Conservation (phyloP, 2,888 invertebrate species). For the Ophion obscuratus region DNA sequence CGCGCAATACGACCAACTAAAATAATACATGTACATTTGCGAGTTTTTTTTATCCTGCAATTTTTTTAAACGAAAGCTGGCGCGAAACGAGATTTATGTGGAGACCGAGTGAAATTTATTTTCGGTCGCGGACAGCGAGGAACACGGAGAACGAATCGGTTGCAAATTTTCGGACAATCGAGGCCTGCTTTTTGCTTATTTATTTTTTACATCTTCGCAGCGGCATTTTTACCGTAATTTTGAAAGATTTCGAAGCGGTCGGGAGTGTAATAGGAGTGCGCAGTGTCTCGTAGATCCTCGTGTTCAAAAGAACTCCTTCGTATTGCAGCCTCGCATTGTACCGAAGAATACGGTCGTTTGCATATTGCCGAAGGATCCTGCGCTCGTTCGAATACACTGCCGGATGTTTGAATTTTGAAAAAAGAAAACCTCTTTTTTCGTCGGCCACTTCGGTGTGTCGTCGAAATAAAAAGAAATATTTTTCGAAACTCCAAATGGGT, state of each 20-base stretch:
- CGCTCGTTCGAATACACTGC: slow-evolving; percentile 15
- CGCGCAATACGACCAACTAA: slow-evolving; percentile 3
- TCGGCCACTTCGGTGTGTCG: neutral
- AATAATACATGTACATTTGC: slow-evolving; percentile 40
- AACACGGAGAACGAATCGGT: slow-evolving; percentile 26
- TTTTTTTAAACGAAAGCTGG: neutral
- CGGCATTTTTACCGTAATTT: slow-evolving; percentile 15
- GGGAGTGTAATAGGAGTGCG: neutral
- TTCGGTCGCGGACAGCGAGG: neutral
- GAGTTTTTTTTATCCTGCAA: neutral
- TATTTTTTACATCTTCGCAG: too few relatives aligned
- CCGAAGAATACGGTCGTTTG: slow-evolving; percentile 32
- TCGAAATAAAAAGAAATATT: too few relatives aligned
- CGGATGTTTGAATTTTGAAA: slow-evolving; percentile 9
- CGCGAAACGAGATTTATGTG: neutral
- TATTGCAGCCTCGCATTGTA: slow-evolving; percentile 15
- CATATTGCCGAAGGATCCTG: slow-evolving; percentile 34
- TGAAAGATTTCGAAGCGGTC: slow-evolving; percentile 18
- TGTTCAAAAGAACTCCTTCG: slow-evolving; percentile 29
- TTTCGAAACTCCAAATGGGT: too few relatives aligned
- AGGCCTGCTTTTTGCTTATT: neutral
- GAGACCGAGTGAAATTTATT: slow-evolving; percentile 8
- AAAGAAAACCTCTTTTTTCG: neutral
- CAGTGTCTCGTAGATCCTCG: slow-evolving; percentile 16
- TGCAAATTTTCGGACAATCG: slow-evolving; percentile 29